phyloP scores from a whole-genome alignment of 1,140 invertebrate species.

The Neodiprion virginianus region DNA sequence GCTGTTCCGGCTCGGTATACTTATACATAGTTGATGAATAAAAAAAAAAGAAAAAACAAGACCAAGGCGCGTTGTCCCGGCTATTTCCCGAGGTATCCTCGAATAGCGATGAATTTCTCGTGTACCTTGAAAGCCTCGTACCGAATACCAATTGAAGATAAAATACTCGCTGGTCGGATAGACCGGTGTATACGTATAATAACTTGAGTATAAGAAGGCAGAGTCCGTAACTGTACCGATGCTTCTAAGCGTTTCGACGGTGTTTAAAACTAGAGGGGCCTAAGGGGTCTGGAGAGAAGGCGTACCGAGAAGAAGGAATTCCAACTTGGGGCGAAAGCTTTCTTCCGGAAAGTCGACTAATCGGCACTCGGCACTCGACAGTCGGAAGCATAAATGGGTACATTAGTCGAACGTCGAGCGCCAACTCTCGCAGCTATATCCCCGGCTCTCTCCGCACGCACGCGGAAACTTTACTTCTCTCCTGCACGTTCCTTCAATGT shows the following conservation, averaged over 20 bases:
- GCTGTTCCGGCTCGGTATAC: too few species aligned
- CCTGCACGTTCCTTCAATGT: neutral
- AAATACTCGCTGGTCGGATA: neutral
- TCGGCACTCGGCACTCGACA: slow-evolving; percentile 6
- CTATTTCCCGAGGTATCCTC: neutral
- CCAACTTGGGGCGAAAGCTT: neutral
- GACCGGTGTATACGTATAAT: neutral
- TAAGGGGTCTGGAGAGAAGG: neutral
- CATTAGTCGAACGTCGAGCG: slow-evolving; percentile 1
- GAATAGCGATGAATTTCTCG: neutral
- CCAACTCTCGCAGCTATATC: neutral
- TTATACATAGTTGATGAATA: too few species aligned
- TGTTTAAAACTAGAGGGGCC: neutral
- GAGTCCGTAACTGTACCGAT: neutral
- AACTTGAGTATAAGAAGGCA: too few species aligned
- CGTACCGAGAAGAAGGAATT: neutral
- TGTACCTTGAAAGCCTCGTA: neutral
- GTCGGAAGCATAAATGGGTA: slow-evolving; percentile 4
- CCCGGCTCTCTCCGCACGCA: neutral
- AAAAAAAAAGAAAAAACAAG: too few species aligned
- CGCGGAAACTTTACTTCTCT: neutral
- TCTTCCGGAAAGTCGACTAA: slow-evolving; percentile 7
- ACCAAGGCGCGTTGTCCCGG: neutral
- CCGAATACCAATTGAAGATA: neutral
- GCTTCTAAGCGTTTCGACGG: neutral